Base-by-base conservation (phyloP, 2,888 invertebrate genomes). In the Eupithecia centaureata region DNA sequence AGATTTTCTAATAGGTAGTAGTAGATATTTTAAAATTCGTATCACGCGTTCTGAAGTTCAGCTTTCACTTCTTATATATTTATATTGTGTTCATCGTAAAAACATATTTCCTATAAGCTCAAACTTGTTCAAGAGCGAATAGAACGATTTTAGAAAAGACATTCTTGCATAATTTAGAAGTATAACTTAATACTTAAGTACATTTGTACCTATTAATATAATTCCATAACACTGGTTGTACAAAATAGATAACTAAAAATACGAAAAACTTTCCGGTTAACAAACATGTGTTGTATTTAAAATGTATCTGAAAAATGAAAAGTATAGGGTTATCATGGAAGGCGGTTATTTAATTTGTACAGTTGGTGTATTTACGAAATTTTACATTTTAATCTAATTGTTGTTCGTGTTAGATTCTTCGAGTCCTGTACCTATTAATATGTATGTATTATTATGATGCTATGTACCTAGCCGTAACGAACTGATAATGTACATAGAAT, bases 371-470 rank as follows among this genome's bases (percentile, higher is more conserved):
- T 77, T 75, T 71, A 76, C 71, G 28, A 75, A 65, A 74, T 72
- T 76, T 77, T 75, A 73, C 71, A 75, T 79, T 79, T 79, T 76
- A 79, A 81, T 86, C 85, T 87, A 75, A 80, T 79, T 87, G 87
- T 86, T 77, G 87, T 88, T 84, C 80, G 86, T 87, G 84, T 80
- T 86, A 87, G 87, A 83, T 78, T 82, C 76, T 78, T 79, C 72
- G 73, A 73, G 75, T 81, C 75, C 77, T 77, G 73, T 80, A 74
- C 12, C 54, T 56, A 52, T 15, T n/a, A 15, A 15, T 27, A 64
- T 76, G 74, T 79, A 73, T 74, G 77, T 81, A 79, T 74, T 67
- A 76, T 80, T 47, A 52, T 7, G 79, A 70, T 71, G 69, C 72
- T 65, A 75, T 77, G 74, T 87, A 65, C 62, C 65, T 68, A 83